phyloP scores from a whole-genome alignment of 2,888 invertebrate species.

The Caenorhabditis wallacei region DNA sequence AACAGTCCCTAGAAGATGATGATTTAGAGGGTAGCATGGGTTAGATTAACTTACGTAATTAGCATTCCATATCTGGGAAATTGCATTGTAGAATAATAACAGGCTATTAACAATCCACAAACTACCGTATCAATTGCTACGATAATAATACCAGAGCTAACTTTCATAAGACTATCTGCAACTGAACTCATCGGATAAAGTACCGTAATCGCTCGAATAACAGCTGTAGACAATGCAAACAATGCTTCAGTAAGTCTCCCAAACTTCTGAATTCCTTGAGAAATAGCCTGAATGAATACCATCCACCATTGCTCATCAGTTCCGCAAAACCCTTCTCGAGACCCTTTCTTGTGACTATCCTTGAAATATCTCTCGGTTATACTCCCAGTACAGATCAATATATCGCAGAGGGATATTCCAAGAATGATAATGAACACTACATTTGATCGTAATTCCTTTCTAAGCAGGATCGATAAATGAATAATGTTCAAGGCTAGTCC shows the following conservation, averaged over 20 bases:
- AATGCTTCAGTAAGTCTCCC: not conserved
- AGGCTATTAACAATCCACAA: not conserved
- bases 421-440: constrained; percentile 1
- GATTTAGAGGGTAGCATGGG: no score
- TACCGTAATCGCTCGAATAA: not conserved
- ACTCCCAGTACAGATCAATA: not conserved
- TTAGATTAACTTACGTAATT: no score
- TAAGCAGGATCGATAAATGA: not conserved
- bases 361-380: constrained; percentile 8
- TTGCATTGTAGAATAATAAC: not conserved
- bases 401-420: not conserved
- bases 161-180: not conserved
- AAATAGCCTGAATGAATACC: not conserved
- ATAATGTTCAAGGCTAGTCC: not conserved
- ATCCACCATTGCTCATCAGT: constrained; percentile 1
- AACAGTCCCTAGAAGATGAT: not conserved
- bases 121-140: not conserved
- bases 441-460: not conserved
- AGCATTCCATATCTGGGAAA: not conserved
- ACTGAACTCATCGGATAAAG: constrained; percentile 8
- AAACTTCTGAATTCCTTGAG: constrained; percentile 12
- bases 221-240: not conserved
- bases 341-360: not conserved
- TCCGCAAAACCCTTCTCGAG: not conserved
- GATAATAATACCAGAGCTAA: not conserved